Evolutionary conservation across 2,113 vertebrate species (phyloP), one percentile per base, ranked within the genome.

Genomic region (Perca flavescens): DNA sequence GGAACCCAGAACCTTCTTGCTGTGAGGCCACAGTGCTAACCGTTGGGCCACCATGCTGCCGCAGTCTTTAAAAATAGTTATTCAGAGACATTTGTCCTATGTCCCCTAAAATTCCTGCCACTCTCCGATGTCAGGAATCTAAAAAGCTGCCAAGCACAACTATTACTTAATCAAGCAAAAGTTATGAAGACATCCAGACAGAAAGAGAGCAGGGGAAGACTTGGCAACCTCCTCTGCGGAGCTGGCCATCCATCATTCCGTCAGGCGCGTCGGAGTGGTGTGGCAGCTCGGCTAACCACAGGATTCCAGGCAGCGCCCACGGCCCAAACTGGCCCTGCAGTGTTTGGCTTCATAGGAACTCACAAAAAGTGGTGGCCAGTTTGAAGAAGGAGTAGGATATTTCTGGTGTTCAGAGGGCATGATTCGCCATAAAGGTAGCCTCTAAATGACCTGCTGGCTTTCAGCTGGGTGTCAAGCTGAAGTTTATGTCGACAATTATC

Each of bases 211-310:
- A 56, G 15, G 58, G 25, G 16, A 54, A 70, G 60, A 76, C 43
- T 7, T 83, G 84, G 82, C 80, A 2, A 16, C 47, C 25, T 43
- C 25, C 56, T 47, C 54, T 16, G 9, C 40, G 43, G 56, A 67
- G 74, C 77, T n/a, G 70, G 9, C 47, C 83, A 93, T 93, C 82
- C 78, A 93, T 94, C 90, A 89, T 86, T 19, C 77, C 22, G 53
- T 89, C 84, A 74, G 72, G 71, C 19, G 47, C 62, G 74, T 13
- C 54, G 17, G 71, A 90, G 82, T 60, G 68, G 67, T 61, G 88
- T 21, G 52, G 78, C 75, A 17, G 71, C 58, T 72, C 8, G 50
- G 82, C 84, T 91, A 72, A 92, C 90, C 89, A 76, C 76, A 84
- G 72, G 75, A 80, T 80, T 87, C 87, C 79, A 92, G 75, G 54